Percentiles rank a stretch among this genome's conserved stretches.
Conservation (phyloP, 2,888 invertebrate genomes). For the Micropterix aruncella region DNA sequence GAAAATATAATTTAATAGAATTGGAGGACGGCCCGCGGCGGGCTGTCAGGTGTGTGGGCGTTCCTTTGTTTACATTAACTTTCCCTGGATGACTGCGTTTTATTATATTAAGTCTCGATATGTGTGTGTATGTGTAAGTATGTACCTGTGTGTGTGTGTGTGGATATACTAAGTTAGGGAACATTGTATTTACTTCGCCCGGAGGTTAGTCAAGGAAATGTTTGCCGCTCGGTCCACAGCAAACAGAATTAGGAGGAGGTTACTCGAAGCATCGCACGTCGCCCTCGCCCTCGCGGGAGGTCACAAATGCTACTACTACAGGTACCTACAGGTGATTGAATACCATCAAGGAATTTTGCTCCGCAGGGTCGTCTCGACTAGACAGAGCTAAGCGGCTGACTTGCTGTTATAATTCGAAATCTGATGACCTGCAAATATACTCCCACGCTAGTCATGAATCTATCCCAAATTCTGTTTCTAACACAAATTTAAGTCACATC, state of each 20-base stretch:
- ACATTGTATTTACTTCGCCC: background rate
- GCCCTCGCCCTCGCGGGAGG: too few species aligned
- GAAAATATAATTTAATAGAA: background rate
- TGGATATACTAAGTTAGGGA: background rate
- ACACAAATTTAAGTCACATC: too few species aligned
- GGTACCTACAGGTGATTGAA: too few species aligned
- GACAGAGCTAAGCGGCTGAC: too few species aligned
- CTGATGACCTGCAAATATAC: too few species aligned
- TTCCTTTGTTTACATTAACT: background rate
- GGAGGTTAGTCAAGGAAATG: conserved; percentile 7
- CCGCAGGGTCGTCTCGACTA: too few species aligned
- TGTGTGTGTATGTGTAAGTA: background rate
- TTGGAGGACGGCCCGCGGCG: background rate
- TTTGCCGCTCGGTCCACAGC: conserved; percentile 12
- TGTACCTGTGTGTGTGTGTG: too few species aligned
- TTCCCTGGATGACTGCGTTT: background rate
- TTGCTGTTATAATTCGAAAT: too few species aligned
- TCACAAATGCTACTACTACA: too few species aligned
- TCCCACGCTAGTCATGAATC: too few species aligned
- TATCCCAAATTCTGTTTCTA: too few species aligned
- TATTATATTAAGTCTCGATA: background rate
- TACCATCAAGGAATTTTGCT: too few species aligned
- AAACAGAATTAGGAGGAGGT: conserved; percentile 13
- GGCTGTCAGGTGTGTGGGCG: background rate
- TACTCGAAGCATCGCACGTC: background rate